These are phyloP conservation scores for Rhingia campestris DNA, from an alignment of 2,888 invertebrate species.

Conservation along the genomic window DNA sequence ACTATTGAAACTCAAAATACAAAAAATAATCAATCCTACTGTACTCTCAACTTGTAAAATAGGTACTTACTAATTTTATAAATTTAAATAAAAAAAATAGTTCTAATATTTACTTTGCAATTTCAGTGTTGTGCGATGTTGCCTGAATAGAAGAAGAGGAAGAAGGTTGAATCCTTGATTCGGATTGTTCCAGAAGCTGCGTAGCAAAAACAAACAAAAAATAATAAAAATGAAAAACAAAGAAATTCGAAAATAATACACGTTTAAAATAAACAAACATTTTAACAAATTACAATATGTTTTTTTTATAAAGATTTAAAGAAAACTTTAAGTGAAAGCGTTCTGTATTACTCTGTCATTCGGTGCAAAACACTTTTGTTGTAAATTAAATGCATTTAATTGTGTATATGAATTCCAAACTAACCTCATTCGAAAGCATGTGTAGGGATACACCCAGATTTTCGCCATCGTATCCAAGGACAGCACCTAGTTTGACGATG, in stretches of 20 bases:
- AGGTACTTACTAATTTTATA: conserved; percentile 36
- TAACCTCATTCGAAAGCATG: conserved; percentile 85
- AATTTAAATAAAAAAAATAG: conserved; percentile 77
- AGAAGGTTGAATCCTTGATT: conserved; percentile 83
- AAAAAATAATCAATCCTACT: neutral
- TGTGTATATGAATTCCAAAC: conserved; percentile 76
- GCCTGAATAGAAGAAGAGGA: conserved; percentile 84
- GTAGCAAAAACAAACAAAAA: conserved; percentile 84
- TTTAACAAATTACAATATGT: conserved; percentile 34
- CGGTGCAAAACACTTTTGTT: conserved; percentile 72
- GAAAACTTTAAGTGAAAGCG: conserved; percentile 48
- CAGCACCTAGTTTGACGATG: conserved; percentile 90
- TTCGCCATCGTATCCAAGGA: conserved; percentile 88
- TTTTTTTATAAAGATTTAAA: conserved; percentile 2
- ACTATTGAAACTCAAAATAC: neutral
- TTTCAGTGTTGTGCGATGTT: conserved; percentile 84
- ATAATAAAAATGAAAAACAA: conserved; percentile 76
- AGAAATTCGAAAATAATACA: conserved; percentile 78
- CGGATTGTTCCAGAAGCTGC: conserved; percentile 88
- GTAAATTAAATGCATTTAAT: conserved; percentile 50
- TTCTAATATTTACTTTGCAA: conserved; percentile 86
- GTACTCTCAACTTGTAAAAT: neutral
- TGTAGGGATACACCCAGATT: conserved; percentile 84
- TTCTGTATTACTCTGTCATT: conserved; percentile 50
- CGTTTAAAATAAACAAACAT: conserved; percentile 69